Conservation (phyloP, 2,888 invertebrate genomes). For the Cremastobaeus sp. region DNA sequence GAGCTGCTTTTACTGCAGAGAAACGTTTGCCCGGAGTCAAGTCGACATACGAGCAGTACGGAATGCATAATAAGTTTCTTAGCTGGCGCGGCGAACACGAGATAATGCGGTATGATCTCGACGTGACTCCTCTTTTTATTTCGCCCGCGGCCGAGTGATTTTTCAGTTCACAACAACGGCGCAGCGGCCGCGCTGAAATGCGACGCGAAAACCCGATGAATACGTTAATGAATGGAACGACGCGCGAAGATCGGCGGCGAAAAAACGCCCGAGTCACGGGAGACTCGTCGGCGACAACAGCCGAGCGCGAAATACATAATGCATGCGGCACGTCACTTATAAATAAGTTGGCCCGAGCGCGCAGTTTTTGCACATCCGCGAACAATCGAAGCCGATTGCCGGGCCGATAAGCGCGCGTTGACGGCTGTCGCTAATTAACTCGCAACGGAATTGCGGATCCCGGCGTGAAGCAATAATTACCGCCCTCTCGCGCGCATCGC, state of each 20-base stretch:
- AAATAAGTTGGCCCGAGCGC: constrained; percentile 54
- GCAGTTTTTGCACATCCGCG: not conserved
- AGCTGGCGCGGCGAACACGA: constrained; percentile 64
- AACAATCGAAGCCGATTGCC: not conserved
- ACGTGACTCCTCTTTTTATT: constrained; percentile 32
- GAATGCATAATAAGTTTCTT: constrained; percentile 74
- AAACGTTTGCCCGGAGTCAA: constrained; percentile 50
- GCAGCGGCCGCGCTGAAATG: not conserved
- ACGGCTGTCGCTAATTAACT: constrained; percentile 41
- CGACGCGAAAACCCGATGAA: constrained; percentile 27
- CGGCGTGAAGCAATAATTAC: constrained; percentile 38
- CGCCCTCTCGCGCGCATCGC: not conserved
- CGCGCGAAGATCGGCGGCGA: constrained; percentile 57
- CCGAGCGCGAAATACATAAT: constrained; percentile 68
- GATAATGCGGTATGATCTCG: constrained; percentile 62
- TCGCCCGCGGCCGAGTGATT: constrained; percentile 10
- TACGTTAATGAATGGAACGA: constrained; percentile 52
- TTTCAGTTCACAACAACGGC: constrained; percentile 26
- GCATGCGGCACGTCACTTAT: constrained; percentile 63
- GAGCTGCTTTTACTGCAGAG: constrained; percentile 43
- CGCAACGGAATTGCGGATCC: constrained; percentile 28
- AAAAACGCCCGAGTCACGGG: constrained; percentile 64
- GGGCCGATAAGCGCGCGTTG: constrained; percentile 3
- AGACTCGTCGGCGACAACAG: constrained; percentile 55
- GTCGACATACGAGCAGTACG: constrained; percentile 53